Evolutionary conservation across 1,140 invertebrate genomes (phyloP), one percentile per base, ranked within the genome.

Genomic region (Dendrolimus kikuchii): DNA sequence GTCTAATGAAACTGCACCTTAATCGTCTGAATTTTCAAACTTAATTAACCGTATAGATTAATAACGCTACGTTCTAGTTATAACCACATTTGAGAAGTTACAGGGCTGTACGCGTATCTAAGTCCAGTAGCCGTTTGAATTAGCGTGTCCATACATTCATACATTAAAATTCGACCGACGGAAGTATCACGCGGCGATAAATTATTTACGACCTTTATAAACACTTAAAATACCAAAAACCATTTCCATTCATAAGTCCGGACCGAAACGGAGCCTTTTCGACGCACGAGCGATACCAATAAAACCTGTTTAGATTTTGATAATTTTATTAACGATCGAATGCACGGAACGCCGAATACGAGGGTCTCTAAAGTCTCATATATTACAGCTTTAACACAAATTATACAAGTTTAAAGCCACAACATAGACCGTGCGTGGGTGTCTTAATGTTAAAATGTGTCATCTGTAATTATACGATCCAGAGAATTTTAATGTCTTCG

Each of bases 221-320:
- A 83, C 77, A 80, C 77, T 78, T 79, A 76, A 81, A 78, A 85
- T 82, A 81, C 76, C 75, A 77, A 81, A 81, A 78, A 77, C 75
- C 77, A 83, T 86, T 86, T 75, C 81, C 83, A 86, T 86, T 86
- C 83, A 86, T 83, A 83, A 84, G 71, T 71, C 23, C 62, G 58
- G 58, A 66, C 66, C 68, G 73, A 71, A 68, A 70, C 64, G 62
- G 70, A 64, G 59, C 66, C 66, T 62, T 62, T 68, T 68, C 62
- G 47, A 66, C 74, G 66, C 77, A 76, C 76, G 69, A 77, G 76
- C 73, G 74, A 71, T 62, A 62, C 57, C 70, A 74, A 75, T 76
- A 80, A 80, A 86, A 84, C 83, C 81, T 69, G 81, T 86, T 86
- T 83, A 69, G 80, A 86, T 84, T 84, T 86, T 86, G 83, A 86